Conservation (phyloP, 1,140 invertebrate genomes). For the Leptinotarsa lineolata region DNA sequence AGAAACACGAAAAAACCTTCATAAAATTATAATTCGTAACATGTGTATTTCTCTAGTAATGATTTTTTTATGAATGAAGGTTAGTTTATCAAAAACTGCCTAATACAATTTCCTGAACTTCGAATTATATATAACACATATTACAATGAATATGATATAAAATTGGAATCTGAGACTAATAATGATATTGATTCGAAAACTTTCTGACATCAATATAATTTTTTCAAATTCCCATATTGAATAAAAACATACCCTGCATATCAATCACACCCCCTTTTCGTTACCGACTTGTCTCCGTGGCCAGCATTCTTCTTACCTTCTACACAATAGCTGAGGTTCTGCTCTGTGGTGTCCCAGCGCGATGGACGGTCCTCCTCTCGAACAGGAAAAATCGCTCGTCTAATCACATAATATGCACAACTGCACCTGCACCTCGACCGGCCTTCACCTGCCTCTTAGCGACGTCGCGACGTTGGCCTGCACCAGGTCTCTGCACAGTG, state of each 20-base stretch:
- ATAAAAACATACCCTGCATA: background rate
- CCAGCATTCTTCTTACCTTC: constrained; percentile 1
- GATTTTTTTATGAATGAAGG: too few relatives aligned
- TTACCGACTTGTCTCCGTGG: background rate
- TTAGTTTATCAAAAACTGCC: too few relatives aligned
- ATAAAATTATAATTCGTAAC: too few relatives aligned
- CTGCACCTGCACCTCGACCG: constrained; percentile 19
- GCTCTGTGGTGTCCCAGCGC: background rate
- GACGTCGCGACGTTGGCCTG: constrained; percentile 11
- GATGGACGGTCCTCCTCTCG: background rate
- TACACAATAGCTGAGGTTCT: background rate
- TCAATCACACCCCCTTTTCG: background rate
- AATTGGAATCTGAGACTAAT: too few relatives aligned
- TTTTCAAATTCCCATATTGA: background rate
- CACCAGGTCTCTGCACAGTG: constrained; percentile 20
- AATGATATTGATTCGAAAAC: too few relatives aligned
- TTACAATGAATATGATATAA: too few relatives aligned
- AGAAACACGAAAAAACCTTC: too few relatives aligned
- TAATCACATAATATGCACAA: constrained; percentile 24
- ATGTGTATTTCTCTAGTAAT: too few relatives aligned
- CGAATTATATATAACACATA: too few relatives aligned
- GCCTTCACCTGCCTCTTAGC: constrained; percentile 16
- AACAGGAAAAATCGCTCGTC: constrained; percentile 17
- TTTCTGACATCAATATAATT: too few relatives aligned
- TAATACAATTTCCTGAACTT: too few relatives aligned